These are phyloP conservation scores for Nipponia nippon DNA, from an alignment of 2,113 vertebrate genomes.

Conservation along the genomic window DNA sequence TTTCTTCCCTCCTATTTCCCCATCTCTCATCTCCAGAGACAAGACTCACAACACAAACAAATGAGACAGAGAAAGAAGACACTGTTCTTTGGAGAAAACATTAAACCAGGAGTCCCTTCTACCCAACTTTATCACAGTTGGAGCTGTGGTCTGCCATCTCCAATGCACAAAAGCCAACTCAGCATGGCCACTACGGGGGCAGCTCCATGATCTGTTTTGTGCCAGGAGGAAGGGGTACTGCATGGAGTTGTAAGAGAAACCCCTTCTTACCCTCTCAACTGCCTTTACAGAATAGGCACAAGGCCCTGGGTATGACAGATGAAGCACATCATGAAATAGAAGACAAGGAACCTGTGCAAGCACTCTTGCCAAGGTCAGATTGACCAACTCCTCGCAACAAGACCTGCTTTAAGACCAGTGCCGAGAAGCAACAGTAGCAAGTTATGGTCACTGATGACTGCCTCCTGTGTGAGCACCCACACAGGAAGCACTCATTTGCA, in stretches of 20 bases:
- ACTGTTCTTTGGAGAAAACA: not conserved
- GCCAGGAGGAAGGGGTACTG: not conserved
- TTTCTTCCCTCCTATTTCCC: not conserved
- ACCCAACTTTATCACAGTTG: not conserved
- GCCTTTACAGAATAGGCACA: not conserved
- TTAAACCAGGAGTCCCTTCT: not conserved
- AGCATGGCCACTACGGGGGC: too few species aligned
- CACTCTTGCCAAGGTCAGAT: not conserved
- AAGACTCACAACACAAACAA: not conserved
- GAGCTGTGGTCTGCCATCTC: not conserved
- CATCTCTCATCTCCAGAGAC: not conserved
- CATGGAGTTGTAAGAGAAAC: not conserved
- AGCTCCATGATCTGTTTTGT: not conserved
- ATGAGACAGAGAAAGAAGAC: not conserved
- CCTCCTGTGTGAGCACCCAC: not conserved
- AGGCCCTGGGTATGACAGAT: not conserved
- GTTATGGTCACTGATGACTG: not conserved
- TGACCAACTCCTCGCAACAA: not conserved
- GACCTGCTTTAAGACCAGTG: not conserved
- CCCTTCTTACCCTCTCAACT: not conserved
- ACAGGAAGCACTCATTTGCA: not conserved
- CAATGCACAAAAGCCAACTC: not conserved
- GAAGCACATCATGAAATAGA: rapidly evolving
- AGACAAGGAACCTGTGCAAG: not conserved
- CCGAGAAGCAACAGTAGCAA: not conserved